phyloP scores from a whole-genome alignment of 2,113 vertebrate species.

The Cromileptes altivelis region DNA sequence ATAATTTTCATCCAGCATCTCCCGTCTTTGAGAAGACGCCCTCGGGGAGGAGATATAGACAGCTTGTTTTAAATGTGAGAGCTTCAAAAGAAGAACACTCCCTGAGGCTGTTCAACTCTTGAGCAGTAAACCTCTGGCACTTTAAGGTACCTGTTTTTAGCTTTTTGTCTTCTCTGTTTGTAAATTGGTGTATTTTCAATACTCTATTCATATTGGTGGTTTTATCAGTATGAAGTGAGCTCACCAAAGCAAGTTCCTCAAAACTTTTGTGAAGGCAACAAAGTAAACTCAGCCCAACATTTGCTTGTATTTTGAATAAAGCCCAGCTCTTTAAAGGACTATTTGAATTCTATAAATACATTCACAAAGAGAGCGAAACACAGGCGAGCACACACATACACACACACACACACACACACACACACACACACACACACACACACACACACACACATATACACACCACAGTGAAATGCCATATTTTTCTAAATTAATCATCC shows the following conservation, averaged over 20 bases:
- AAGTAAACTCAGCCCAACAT: background rate
- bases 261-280: background rate
- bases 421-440: background rate
- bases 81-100: constrained; percentile 11
- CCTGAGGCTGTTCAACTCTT: background rate
- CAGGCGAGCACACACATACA: background rate
- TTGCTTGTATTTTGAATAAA: background rate
- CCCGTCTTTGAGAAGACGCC: background rate
- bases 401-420: background rate
- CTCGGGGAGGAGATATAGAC: background rate
- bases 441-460: background rate
- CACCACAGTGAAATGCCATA: background rate
- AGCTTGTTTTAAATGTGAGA: background rate
- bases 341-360: constrained; percentile 26
- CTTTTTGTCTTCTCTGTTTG: background rate
- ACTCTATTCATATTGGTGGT: background rate
- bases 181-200: background rate
- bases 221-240: background rate
- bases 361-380: background rate
- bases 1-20: background rate
- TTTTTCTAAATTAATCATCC: constrained; percentile 43
- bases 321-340: background rate
- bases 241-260: background rate
- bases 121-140: background rate
- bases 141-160: background rate